Base-by-base conservation (phyloP, 2,797 vertebrate genomes). In the Takifugu ocellatus region DNA sequence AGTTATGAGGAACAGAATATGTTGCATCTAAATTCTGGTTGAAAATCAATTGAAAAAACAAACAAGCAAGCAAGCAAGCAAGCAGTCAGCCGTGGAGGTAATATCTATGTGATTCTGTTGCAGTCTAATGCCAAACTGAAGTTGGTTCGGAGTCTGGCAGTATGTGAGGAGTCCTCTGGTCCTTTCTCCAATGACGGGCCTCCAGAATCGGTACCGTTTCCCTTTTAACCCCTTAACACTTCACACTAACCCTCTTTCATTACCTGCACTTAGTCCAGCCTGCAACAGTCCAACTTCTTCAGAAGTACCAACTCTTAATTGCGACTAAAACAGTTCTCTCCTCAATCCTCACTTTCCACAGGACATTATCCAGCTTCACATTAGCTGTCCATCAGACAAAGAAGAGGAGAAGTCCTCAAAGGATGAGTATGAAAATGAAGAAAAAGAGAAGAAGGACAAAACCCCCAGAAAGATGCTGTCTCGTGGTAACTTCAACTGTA, bases 111-210 rank as follows among this genome's bases (percentile, higher is more conserved):
- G 29, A 25, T 72, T 78, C 25, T 84, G 25, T 88, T 82, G 61
- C 84, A 98, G 96, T 98, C 97, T 62, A 98, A 99, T 84, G 96
- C 96, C 43, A 98, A 99, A 90, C 89, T 98, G 65, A 99, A 98
- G 79, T 90, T 99, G 88, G 97, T 99, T 69, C 91, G 97, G 64
- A 97, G 97, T 84, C 90, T 99, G 75, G 97, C 97, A 61, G 96
- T 99, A 11, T 99, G 97, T 81, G 97, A 99, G 73, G 97, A 99
- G 61, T 97, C 95, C 0, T 96, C 92, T 2, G 89, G 90, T 68
- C 94, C 93, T 5, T 98, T 94, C 64, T 80, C 83, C 50, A 89
- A 84, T 44, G 96, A 98, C 78, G 94, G 94, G 53, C 87, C 88
- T 56, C 87, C 94, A 86, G 97, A 98, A 79, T 91, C 92, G 87